Base-by-base conservation (phyloP, 2,888 invertebrate genomes). In the Hylaea fasciaria region DNA sequence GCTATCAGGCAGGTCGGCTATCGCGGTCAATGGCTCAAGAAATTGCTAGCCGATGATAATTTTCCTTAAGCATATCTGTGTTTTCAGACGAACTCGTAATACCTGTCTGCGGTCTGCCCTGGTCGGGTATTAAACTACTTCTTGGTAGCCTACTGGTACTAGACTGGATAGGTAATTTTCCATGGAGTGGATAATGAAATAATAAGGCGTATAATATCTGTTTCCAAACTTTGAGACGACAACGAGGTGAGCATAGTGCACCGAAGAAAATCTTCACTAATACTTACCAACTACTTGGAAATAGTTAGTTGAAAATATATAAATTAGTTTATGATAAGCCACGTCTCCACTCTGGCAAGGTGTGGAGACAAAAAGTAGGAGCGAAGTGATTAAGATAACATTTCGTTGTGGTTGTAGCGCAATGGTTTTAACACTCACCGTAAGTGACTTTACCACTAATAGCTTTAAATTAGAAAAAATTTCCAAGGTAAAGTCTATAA, bases 21-120 rank as follows among this genome's bases (percentile, higher is more conserved):
- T 86, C 80, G 81, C 78, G 86, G 87, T 80, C 85, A 83, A 78
- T 81, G 85, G 77, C 83, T 82, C 74, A 78, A 82, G 82, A 82
- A 81, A 83, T 81, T 83, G 80, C 78, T 55, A 43, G 37, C 66
- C 72, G 70, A 73, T 60, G 62, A 69, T 72, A 66, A 73, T 72
- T 76, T 72, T 72, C 60, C 57, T 63, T 54, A 57, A 62, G 51
- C 56, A 65, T 71, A 69, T 74, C 68, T 68, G 64, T 62, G 51
- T 55, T 67, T 69, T 69, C 67, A 22, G 22, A 22, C 22, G 22
- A 2, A 68, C 60, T 66, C 62, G 59, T 70, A 66, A 66, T 65
- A 62, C 57, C 50, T 58, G 66, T 61, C 69, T 67, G 58, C 57
- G 62, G 64, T 64, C 54, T 43, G 47, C 5, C 5, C 45, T 57